Evolutionary conservation across 2,888 invertebrate genomes (phyloP).

Genomic region (Ganaspis brasiliensis): DNA sequence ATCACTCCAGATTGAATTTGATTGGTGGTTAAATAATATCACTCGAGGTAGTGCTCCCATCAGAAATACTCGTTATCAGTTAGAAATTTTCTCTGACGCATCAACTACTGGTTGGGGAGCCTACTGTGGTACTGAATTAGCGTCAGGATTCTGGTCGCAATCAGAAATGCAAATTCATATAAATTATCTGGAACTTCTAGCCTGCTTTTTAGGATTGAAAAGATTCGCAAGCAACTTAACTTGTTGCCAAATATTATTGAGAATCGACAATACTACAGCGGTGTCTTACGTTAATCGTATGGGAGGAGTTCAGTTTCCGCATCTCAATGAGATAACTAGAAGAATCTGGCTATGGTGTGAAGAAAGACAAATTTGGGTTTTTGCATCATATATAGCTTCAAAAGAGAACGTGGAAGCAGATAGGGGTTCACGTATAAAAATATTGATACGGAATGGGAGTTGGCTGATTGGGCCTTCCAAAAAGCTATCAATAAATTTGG

Average conservation of each 20-base stretch:
- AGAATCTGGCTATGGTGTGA: slow-evolving; percentile 32
- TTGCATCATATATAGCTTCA: no score
- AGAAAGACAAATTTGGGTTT: slow-evolving; percentile 29
- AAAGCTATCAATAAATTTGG: no score
- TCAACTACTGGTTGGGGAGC: slow-evolving; percentile 39
- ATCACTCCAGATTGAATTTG: neutral
- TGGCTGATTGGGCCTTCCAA: no score
- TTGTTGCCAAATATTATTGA: slow-evolving; percentile 36
- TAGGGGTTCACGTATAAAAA: slow-evolving; percentile 50
- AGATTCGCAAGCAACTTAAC: slow-evolving; percentile 28
- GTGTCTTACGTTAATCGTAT: slow-evolving; percentile 40
- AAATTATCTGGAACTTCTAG: slow-evolving; percentile 21
- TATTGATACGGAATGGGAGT: no score
- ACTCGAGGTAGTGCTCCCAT: no score
- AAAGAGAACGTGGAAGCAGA: slow-evolving; percentile 30
- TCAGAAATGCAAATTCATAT: slow-evolving; percentile 4
- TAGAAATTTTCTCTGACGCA: neutral
- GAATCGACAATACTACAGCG: slow-evolving; percentile 44
- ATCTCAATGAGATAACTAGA: slow-evolving; percentile 12
- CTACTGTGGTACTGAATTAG: neutral
- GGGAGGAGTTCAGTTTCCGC: neutral
- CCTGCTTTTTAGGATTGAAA: slow-evolving; percentile 40
- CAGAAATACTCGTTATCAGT: neutral
- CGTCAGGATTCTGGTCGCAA: slow-evolving; percentile 40
- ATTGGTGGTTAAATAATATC: no score